Evolutionary conservation across 2,888 invertebrate species (phyloP), one percentile per base, ranked within the genome.

Genomic region (Punctoribates punctum): DNA sequence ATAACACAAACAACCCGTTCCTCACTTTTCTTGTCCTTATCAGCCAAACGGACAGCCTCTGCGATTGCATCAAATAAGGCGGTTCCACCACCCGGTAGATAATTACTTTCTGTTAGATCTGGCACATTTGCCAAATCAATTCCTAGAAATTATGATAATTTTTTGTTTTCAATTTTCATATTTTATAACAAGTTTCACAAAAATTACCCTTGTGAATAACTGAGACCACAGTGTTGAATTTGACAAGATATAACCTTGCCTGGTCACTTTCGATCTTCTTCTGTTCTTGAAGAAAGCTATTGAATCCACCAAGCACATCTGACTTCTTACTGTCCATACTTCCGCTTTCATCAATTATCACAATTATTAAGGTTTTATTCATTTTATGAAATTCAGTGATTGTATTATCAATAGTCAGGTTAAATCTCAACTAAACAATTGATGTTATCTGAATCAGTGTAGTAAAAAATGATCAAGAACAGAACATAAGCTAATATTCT

Each of bases 1-100:
- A 73, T 73, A 46, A 73, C 27, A 27, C 46, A 46, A 25, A 73
- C 25, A 27, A 73, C 73, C n/a, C 48, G 5, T 73, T 73, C 73
- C 1, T 73, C 73, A 6, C 2, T 0, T 13, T 2, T 46, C 17
- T 73, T 73, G 2, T 25, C 48, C 17, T 73, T 46, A 8, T 25
- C 46, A 3, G 73, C 73, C 17, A 73, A 17, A 1, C 27, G 25
- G 1, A 73, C 73, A 9, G 46, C 42, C 3, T 73, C 27, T 1
- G 46, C 25, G 20, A 73, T 46, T 0, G 73, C 73, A 17, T 73
- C 73, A 46, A 8, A 73, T 17, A 73, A 11, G 0, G 73, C 46
- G 11, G 73, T 73, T 6, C 13, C 15, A 46, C 73, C 73, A 8
- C 48, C 25, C 17, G 73, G 73, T 0, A 25, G 20, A n/a, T 73